phyloP scores from a whole-genome alignment of 2,797 vertebrate genomes.

The Enteromius treurensis region DNA sequence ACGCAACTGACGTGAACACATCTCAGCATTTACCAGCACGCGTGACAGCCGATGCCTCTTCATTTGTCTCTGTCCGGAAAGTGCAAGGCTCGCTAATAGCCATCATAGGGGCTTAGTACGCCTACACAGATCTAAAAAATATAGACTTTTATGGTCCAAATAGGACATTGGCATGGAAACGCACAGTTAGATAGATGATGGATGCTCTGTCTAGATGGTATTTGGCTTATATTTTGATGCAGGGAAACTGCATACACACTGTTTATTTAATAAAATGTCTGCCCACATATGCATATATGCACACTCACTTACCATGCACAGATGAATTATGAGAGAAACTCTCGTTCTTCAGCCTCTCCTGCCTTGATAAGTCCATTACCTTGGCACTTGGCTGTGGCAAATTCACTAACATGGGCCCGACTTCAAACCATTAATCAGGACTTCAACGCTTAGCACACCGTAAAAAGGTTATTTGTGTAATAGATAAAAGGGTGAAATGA shows the following conservation, averaged over 20 bases:
- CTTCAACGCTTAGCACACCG: conserved; percentile 67
- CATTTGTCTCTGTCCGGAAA: conserved; percentile 9
- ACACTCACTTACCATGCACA: conserved; percentile 41
- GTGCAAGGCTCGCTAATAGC: neutral
- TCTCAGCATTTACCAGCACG: neutral
- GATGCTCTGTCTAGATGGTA: neutral
- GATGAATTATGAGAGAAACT: conserved; percentile 44
- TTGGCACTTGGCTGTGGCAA: conserved; percentile 54
- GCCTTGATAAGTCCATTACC: conserved; percentile 43
- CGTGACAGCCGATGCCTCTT: neutral
- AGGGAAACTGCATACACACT: neutral
- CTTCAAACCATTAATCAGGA: conserved; percentile 78
- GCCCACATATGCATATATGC: neutral
- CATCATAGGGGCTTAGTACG: neutral
- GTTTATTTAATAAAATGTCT: conserved; percentile 41
- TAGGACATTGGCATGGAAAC: conserved; percentile 5
- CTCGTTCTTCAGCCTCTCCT: conserved; percentile 19
- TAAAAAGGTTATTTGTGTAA: conserved; percentile 74
- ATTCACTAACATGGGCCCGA: conserved; percentile 64
- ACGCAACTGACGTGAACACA: neutral
- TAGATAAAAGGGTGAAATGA: conserved; percentile 73
- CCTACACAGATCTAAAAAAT: conserved; percentile 17
- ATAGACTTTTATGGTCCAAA: conserved; percentile 4
- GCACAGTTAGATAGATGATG: conserved; percentile 4
- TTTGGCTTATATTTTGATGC: neutral